phyloP scores from a whole-genome alignment of 2,113 vertebrate species.

The Engystomops pustulosus region DNA sequence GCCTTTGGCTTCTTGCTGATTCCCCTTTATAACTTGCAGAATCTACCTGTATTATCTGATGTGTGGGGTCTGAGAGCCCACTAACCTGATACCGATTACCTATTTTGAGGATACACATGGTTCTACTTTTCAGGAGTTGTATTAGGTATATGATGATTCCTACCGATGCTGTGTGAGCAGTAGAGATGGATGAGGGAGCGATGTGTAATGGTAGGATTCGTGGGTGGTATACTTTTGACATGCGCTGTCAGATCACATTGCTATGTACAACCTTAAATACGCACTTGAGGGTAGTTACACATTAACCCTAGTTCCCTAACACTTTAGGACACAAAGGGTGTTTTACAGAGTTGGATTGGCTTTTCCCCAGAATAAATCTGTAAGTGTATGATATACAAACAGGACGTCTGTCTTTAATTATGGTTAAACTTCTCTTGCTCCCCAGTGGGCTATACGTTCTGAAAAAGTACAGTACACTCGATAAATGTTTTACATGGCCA shows the following conservation, averaged over 20 bases:
- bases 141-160: too few species aligned
- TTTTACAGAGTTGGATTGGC: slow-evolving; percentile 46
- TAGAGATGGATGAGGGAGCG: not conserved
- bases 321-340: slow-evolving; percentile 55
- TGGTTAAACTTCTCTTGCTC: slow-evolving; percentile 50
- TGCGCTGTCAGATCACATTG: not conserved
- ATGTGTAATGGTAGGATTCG: not conserved
- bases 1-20: too few species aligned
- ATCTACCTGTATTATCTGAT: too few species aligned
- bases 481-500: slow-evolving; percentile 51
- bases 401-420: slow-evolving; percentile 56
- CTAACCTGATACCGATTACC: too few species aligned
- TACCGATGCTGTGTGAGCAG: too few species aligned
- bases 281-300: slow-evolving; percentile 28
- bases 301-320: slow-evolving; percentile 6
- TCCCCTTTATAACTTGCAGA: too few species aligned
- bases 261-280: slow-evolving; percentile 23
- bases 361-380: slow-evolving; percentile 53
- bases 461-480: slow-evolving; percentile 55
- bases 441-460: slow-evolving; percentile 52
- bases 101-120: too few species aligned
- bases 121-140: too few species aligned
- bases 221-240: slow-evolving; percentile 16
- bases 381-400: slow-evolving; percentile 51
- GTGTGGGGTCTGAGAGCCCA: too few species aligned